These are phyloP conservation scores for Dendrocincla tyrannina DNA, from an alignment of 2,797 vertebrate genomes.

Conservation along the genomic window DNA sequence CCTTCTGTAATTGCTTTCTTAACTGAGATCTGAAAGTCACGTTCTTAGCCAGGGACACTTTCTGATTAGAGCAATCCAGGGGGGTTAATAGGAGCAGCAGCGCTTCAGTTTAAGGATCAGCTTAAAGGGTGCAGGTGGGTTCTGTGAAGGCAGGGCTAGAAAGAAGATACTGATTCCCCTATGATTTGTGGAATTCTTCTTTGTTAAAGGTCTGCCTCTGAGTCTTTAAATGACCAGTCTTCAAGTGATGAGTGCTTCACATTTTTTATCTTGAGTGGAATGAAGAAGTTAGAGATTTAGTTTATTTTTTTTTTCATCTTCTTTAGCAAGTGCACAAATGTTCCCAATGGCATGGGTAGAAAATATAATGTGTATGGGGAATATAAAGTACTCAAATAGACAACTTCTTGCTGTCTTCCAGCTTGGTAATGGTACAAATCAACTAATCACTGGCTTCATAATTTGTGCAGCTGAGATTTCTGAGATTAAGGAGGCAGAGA, in stretches of 20 bases:
- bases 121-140: neutral
- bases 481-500: neutral
- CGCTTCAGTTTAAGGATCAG: neutral
- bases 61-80: slow-evolving; percentile 33
- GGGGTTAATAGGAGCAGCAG: slow-evolving; percentile 34
- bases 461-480: neutral
- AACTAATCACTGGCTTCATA: neutral
- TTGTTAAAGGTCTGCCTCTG: neutral
- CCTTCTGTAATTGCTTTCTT: slow-evolving; percentile 53
- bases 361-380: neutral
- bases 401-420: neutral
- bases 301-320: neutral
- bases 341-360: neutral
- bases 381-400: neutral
- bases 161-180: neutral
- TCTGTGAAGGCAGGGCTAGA: neutral
- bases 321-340: neutral
- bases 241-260: neutral
- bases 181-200: neutral
- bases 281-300: neutral
- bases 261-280: neutral
- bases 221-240: neutral
- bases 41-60: slow-evolving; percentile 10
- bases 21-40: slow-evolving; percentile 14
- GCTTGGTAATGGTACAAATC: neutral